phyloP scores from a whole-genome alignment of 2,797 vertebrate species.

The Benthosema pterotum region DNA sequence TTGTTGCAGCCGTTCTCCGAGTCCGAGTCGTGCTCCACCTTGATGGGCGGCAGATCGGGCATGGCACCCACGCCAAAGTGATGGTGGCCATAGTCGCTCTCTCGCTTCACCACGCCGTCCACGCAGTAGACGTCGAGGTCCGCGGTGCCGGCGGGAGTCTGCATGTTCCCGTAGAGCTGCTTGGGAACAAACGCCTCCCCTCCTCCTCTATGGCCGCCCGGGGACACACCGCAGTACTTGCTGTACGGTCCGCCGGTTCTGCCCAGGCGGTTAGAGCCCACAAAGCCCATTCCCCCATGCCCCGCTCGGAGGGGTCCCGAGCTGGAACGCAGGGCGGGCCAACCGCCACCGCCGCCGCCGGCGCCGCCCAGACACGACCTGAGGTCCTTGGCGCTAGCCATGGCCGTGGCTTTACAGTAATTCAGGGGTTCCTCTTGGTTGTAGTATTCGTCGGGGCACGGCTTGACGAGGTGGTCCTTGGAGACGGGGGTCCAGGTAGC shows the following conservation, averaged over 20 bases:
- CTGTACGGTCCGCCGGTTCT: constrained; percentile 74
- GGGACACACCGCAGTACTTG: constrained; percentile 75
- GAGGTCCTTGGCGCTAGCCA: constrained; percentile 75
- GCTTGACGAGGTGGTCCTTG: constrained; percentile 84
- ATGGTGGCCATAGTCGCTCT: constrained; percentile 70
- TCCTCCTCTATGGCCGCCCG: constrained; percentile 78
- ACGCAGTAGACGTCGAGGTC: constrained; percentile 71
- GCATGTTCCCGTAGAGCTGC: constrained; percentile 72
- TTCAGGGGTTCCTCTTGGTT: constrained; percentile 77
- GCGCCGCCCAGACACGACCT: constrained; percentile 42
- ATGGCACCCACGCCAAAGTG: constrained; percentile 77
- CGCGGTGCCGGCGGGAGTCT: constrained; percentile 57
- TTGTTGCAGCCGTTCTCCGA: constrained; percentile 82
- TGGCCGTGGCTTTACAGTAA: constrained; percentile 79
- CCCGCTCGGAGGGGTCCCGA: constrained; percentile 59
- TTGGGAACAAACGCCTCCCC: constrained; percentile 77
- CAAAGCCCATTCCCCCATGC: constrained; percentile 67
- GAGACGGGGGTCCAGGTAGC: constrained; percentile 80
- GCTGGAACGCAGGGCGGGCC: constrained; percentile 72
- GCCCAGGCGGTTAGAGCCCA: constrained; percentile 67
- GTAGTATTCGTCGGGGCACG: constrained; percentile 72
- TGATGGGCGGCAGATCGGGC: constrained; percentile 84
- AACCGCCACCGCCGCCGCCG: constrained; percentile 56
- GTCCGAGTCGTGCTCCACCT: constrained; percentile 89
- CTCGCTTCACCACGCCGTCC: constrained; percentile 82